Evolutionary conservation across 2,797 vertebrate species (phyloP), one percentile per base, ranked within the genome.

Genomic region (Eremophila alpestris): DNA sequence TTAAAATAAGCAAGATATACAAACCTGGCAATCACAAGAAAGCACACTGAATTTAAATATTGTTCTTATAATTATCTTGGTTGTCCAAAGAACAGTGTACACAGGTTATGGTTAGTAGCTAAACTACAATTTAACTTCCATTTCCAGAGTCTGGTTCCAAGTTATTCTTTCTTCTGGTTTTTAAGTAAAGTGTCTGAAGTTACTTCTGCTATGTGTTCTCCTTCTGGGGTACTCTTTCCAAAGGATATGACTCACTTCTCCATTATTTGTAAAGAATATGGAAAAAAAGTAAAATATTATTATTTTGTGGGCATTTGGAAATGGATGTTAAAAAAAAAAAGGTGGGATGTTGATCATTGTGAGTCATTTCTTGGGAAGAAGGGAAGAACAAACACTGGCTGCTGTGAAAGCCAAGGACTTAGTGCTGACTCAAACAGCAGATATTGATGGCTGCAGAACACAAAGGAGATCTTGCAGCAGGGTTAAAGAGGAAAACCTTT

Each of bases 221-320:
- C 49, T 87, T 83, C 71, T 60, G 69, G 26, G n/a, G 48, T 27
- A 55, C 81, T 73, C 81, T 95, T 85, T 94, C 95, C 77, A 69
- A 75, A 85, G 87, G 67, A 86, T 90, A 60, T 95, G 90, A 34
- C 21, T 87, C 73, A 93, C 43, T 68, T 67, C 86, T 94, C 67
- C 46, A 27, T 93, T 96, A 91, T 92, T 90, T 84, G 78, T 74
- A 93, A 95, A 95, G 82, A 91, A 85, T 88, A 91, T 40, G 90
- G 89, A 83, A 91, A 91, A 38, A 81, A 92, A 89, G 90, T 82
- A 78, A 91, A 91, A 75, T 95, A 79, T 90, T 91, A 59, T 85
- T 92, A 75, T 84, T 89, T 83, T 75, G 83, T 69, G 69, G 77
- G 64, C 40, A 82, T 65, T 83, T 86, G 65, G 78, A 93, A 80